A percentile compares a stretch with the other conserved stretches of the same genome.
Conservation (phyloP, 2,888 invertebrate species). For the Drosophila multiciliata region DNA sequence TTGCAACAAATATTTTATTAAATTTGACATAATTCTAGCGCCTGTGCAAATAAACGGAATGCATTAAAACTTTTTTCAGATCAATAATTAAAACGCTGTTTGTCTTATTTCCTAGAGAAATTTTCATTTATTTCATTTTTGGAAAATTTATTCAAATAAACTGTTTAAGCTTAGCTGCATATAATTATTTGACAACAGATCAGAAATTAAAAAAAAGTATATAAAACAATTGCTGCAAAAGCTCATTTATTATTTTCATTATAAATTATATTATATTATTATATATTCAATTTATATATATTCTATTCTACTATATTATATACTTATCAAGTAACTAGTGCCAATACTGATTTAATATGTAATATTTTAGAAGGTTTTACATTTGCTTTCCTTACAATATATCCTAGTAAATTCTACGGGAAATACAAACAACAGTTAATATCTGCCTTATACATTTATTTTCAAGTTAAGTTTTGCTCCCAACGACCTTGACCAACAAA, state of each 20-base stretch:
- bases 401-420: neutral
- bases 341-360: neutral
- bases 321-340: neutral
- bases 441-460: neutral
- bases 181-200: neutral
- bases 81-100: constrained; percentile 9
- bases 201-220: constrained; percentile 5
- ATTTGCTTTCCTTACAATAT: neutral
- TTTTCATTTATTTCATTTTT: constrained; percentile 33
- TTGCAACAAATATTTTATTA: constrained; percentile 23
- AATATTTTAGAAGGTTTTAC: neutral
- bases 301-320: no score
- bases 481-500: constrained; percentile 51
- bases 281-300: no score
- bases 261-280: no score
- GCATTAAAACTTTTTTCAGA: constrained; percentile 52
- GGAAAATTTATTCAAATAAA: constrained; percentile 52
- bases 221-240: neutral
- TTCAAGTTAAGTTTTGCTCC: neutral
- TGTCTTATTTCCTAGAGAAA: constrained; percentile 31
- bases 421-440: neutral
- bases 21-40: constrained; percentile 25
- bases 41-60: constrained; percentile 66
- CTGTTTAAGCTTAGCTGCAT: constrained; percentile 7
- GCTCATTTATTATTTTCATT: neutral